Evolutionary conservation across 2,113 vertebrate genomes (phyloP), one percentile per base, ranked within the genome.

Genomic region (Vireo altiloquus): DNA sequence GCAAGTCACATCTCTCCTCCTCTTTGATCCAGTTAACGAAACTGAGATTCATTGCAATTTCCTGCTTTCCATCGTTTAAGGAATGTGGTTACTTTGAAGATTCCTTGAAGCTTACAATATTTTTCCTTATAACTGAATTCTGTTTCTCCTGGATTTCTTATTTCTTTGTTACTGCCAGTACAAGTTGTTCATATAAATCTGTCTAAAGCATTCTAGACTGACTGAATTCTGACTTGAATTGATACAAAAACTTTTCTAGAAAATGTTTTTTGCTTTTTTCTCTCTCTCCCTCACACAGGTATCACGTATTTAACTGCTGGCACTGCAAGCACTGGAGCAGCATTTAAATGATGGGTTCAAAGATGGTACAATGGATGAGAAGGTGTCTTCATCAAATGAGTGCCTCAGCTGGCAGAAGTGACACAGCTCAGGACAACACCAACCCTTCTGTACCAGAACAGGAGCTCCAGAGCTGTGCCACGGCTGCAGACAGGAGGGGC

Each of bases 1-100:
- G 81, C 87, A 82, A 53, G 90, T 70, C 81, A 71, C 70, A 87
- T 76, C 74, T 50, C 82, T 82, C 77, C 71, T 39, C 87, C 53
- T 42, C 94, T 95, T 91, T 92, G 91, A 96, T 82, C 65, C 17
- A 0, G 22, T 44, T 89, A 95, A 96, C 89, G 89, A 87, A 89
- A 85, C 13, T 60, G 78, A 91, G 78, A 79, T 84, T 87, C 63
- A 11, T 6, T 61, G 65, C 74, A 79, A 91, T 87, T 89, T 92
- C 92, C 83, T 85, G 46, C 91, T 94, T 82, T 71, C 74, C 80
- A n/a, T 75, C 52, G 0, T 75, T 89, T 75, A 68, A 78, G 79
- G 46, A 68, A 47, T 60, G 31, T 8, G 10, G 83, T 64, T 68
- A 54, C 94, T 95, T 84, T 92, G 89, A 94, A 89, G 72, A 84